phyloP scores from a whole-genome alignment of 2,797 vertebrate genomes.

The Hybognathus amarus region DNA sequence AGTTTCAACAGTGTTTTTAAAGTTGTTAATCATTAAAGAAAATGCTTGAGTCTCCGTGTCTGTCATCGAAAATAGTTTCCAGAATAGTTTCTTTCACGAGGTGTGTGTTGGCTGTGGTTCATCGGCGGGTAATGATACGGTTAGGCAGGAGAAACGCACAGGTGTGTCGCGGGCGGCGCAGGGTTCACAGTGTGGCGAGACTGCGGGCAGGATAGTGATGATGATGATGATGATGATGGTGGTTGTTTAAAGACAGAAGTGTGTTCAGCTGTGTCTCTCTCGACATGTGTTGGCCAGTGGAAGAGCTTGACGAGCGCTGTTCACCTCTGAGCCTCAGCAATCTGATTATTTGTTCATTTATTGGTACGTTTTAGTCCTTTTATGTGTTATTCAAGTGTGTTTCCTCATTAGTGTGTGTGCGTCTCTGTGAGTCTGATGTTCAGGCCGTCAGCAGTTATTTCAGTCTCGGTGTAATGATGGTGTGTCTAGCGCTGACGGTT shows the following conservation, averaged over 20 bases:
- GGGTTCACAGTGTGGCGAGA: not conserved
- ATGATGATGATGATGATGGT: too few species aligned
- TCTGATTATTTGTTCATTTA: too few species aligned
- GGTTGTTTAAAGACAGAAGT: slow-evolving; percentile 18
- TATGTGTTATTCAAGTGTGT: not conserved
- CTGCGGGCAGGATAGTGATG: too few species aligned
- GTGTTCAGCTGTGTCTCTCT: slow-evolving; percentile 15
- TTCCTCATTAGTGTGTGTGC: too few species aligned
- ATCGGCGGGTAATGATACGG: slow-evolving; percentile 41
- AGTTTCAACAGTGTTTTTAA: not conserved
- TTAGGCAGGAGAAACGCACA: slow-evolving; percentile 4
- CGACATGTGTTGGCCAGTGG: slow-evolving; percentile 22
- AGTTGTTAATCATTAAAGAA: not conserved
- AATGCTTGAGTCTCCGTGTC: not conserved
- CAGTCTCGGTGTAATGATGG: not conserved
- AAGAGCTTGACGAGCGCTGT: too few species aligned
- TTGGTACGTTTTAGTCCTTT: too few species aligned
- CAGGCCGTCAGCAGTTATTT: not conserved
- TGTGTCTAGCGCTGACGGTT: not conserved
- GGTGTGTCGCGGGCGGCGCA: slow-evolving; percentile 26
- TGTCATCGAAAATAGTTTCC: not conserved
- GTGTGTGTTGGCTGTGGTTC: not conserved
- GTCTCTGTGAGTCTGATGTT: not conserved
- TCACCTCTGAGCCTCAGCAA: too few species aligned
- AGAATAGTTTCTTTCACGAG: not conserved